Evolutionary conservation across 30 jellyfish, hydroid and myxozoan species (phyloP).

Genomic region (Euphysa ruthae): DNA sequence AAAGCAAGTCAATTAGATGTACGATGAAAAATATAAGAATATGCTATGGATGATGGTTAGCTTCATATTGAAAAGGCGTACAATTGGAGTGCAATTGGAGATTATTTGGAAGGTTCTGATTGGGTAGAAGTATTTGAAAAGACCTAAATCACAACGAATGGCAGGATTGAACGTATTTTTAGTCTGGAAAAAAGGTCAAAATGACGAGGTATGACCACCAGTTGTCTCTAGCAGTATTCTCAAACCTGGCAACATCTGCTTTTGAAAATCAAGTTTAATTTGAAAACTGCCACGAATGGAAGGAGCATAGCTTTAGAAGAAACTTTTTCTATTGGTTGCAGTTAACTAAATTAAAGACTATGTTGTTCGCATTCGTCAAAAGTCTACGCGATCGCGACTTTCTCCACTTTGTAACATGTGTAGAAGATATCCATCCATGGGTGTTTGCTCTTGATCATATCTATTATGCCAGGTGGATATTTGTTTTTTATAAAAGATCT

Average conservation of each 20-base stretch:
- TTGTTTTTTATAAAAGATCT: constrained; percentile 4
- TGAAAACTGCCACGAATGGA: constrained; percentile 10
- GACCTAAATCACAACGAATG: background rate
- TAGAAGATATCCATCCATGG: constrained; percentile 7
- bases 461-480: constrained; percentile 26
- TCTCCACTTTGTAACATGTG: background rate
- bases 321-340: constrained; percentile 10
- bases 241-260: background rate
- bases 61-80: constrained; percentile 9
- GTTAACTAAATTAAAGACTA: background rate
- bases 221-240: constrained; percentile 7
- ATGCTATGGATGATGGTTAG: constrained; percentile 9
- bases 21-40: constrained; percentile 17
- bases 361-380: background rate
- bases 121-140: too few species aligned
- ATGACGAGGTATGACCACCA: background rate
- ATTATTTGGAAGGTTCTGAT: constrained; percentile 10
- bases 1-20: constrained; percentile 47
- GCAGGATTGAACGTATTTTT: background rate
- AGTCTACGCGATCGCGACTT: constrained; percentile 11
- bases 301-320: background rate
- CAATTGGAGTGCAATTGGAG: constrained; percentile 9
- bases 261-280: background rate
- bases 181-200: background rate
- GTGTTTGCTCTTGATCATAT: constrained; percentile 17